A percentile compares a stretch with the other conserved stretches of the same genome.
These are phyloP conservation scores for Pseudomyrmex flavicornis DNA, from an alignment of 1,140 invertebrate species.

Conservation along the genomic window DNA sequence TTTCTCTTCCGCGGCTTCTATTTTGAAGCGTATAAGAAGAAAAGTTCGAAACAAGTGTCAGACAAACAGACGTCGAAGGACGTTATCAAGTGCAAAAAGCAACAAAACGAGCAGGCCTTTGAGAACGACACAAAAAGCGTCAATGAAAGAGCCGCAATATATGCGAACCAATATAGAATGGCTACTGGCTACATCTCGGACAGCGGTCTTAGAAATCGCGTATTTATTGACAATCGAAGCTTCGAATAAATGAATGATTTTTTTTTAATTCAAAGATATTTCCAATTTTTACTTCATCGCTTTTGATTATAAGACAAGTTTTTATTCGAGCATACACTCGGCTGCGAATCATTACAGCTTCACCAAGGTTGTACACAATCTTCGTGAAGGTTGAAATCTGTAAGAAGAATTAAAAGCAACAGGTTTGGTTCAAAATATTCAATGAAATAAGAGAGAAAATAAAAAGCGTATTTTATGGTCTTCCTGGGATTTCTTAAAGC, in stretches of 20 bases:
- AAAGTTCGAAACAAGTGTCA: background rate
- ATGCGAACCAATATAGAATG: slow-evolving; percentile 82
- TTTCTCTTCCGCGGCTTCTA: slow-evolving; percentile 93
- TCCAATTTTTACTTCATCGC: background rate
- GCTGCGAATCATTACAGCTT: slow-evolving; percentile 13
- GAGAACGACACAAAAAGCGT: slow-evolving; percentile 34
- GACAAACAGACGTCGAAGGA: slow-evolving; percentile 66
- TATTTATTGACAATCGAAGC: slow-evolving; percentile 81
- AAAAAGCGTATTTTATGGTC: background rate
- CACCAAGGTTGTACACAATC: background rate
- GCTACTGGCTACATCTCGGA: slow-evolving; percentile 83
- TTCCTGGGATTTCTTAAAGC: background rate
- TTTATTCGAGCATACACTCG: background rate
- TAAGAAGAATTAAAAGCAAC: background rate
- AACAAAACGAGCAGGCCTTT: background rate
- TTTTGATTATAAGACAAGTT: background rate
- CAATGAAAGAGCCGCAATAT: slow-evolving; percentile 68
- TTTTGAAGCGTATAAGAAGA: slow-evolving; percentile 88
- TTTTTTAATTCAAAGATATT: background rate
- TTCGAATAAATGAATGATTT: slow-evolving; percentile 52
- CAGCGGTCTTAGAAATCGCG: slow-evolving; percentile 81
- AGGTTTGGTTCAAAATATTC: background rate
- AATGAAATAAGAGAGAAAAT: background rate
- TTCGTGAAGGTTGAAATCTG: background rate
- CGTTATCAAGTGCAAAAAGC: background rate